Evolutionary conservation across 2,113 vertebrate genomes (phyloP), one percentile per base, ranked within the genome.

Genomic region (Neotoma lepida): DNA sequence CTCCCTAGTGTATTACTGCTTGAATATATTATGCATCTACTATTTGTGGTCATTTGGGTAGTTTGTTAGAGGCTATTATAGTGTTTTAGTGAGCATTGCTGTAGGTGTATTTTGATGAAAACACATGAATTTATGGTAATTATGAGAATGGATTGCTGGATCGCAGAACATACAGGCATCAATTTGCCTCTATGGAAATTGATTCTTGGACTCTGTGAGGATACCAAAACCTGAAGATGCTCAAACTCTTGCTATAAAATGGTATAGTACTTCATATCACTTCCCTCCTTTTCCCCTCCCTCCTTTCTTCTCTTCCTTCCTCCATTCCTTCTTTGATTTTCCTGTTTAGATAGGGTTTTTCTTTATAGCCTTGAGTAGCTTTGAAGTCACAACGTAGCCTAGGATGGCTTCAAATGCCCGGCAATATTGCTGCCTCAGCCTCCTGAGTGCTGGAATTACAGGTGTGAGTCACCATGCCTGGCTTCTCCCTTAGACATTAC

Each of bases 31-130:
- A 20, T 35, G 18, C 49, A 61, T 70, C 58, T 41, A 46, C 80
- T 86, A 6, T 18, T 73, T 64, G 56, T 71, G 22, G 54, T 66
- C 35, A 39, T 87, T 68, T 80, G 46, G 28, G 28, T 64, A 58
- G 63, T 88, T 96, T 90, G 3, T 86, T 95, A 44, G 56, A 33
- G 10, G 26, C 39, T 89, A 63, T 84, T 73, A 89, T 86, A 26
- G 68, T 84, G 35, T 28, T 51, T 4, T 44, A 66, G 6, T 88
- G 46, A 73, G 30, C 15, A 91, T 54, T 74, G n/a, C 70, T 90
- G 46, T 35, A 41, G 2, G 56, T 51, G 28, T 51, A 8, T 89
- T 94, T 76, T 93, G 82, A 28, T 93, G 33, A 88, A 93, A 89
- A 92, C 85, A 82, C 17, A 0, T 76, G 44, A 39, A 39, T 92